Conservation (phyloP, 2,797 vertebrate species). For the Phylloscopus collybita region DNA sequence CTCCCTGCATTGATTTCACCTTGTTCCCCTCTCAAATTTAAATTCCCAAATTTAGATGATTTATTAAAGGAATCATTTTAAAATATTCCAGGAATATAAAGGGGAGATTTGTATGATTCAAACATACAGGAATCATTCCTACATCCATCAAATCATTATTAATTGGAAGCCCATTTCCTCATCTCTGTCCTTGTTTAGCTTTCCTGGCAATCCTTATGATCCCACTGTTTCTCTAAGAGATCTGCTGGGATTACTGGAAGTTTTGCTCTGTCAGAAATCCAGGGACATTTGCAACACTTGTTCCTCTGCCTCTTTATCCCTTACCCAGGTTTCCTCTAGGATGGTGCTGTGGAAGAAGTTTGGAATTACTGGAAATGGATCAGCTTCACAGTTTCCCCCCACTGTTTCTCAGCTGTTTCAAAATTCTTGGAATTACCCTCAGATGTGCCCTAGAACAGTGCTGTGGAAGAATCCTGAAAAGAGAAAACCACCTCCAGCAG, state of each 20-base stretch:
- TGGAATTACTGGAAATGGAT: too few relatives aligned
- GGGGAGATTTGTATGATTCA: neutral
- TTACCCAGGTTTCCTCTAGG: neutral
- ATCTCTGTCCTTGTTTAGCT: neutral
- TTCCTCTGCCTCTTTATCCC: too few relatives aligned
- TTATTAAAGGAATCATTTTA: neutral
- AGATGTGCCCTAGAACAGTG: neutral
- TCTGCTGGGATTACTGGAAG: too few relatives aligned
- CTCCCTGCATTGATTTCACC: neutral
- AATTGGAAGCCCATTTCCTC: neutral
- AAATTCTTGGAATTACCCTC: neutral
- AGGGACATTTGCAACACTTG: too few relatives aligned
- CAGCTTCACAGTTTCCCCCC: too few relatives aligned
- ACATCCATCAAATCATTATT: rapidly evolving
- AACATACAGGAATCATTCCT: neutral
- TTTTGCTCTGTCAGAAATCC: too few relatives aligned
- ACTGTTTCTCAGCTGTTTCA: neutral
- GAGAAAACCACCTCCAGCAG: too few relatives aligned
- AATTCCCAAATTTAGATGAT: neutral
- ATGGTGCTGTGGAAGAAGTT: neutral
- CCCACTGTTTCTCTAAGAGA: neutral
- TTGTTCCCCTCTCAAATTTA: neutral
- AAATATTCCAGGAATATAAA: neutral
- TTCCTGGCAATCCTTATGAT: neutral
- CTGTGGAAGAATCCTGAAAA: neutral